Conservation (phyloP, 2,797 vertebrate genomes). For the Taeniopygia guttata region DNA sequence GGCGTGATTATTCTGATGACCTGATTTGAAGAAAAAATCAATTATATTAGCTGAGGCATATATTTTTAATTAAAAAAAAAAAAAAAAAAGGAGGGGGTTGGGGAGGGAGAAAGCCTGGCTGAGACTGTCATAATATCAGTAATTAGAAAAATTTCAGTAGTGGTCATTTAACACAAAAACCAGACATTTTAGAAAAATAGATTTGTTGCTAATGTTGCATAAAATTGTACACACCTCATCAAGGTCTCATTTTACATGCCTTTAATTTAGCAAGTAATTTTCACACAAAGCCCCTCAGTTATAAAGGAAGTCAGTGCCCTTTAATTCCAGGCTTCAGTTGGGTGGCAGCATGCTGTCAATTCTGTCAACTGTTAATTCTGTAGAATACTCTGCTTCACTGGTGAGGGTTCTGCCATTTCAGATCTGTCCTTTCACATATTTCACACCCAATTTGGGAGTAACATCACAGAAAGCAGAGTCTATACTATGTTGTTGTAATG, state of each 20-base stretch:
- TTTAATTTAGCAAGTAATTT: neutral
- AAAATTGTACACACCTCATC: neutral
- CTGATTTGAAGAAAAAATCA: neutral
- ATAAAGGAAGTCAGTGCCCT: neutral
- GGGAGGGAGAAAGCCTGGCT: fast-evolving
- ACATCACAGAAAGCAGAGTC: conserved; percentile 8
- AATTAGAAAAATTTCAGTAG: neutral
- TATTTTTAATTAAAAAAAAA: neutral
- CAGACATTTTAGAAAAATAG: neutral
- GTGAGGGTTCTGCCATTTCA: neutral
- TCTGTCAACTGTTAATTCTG: conserved; percentile 7
- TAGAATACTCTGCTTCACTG: neutral
- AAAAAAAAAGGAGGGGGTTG: too few species aligned
- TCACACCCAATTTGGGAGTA: conserved; percentile 17
- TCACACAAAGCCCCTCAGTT: neutral
- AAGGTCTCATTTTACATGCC: neutral
- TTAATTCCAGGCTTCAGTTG: neutral
- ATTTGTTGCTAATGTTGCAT: neutral
- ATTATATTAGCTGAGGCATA: neutral
- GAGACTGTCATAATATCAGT: neutral
- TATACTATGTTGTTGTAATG: neutral
- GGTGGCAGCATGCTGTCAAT: neutral
- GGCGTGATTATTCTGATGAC: neutral
- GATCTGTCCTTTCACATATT: conserved; percentile 14
- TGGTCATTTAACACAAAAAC: neutral